Evolutionary conservation across 2,113 vertebrate genomes (phyloP).

Genomic region (Carettochelys insculpta): DNA sequence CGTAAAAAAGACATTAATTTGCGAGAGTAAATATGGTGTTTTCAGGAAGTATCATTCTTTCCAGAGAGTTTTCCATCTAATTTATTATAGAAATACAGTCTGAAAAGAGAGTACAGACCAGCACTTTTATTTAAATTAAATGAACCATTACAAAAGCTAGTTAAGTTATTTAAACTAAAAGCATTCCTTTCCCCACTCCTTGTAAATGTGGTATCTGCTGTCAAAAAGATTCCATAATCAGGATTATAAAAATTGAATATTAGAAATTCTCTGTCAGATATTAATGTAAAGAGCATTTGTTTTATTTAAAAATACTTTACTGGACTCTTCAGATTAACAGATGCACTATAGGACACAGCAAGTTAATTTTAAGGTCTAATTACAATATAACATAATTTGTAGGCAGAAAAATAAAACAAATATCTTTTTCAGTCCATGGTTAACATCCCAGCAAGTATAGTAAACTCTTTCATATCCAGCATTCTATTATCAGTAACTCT

Average conservation of each 20-base stretch:
- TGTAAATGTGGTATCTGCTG: background rate
- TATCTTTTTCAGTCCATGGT: background rate
- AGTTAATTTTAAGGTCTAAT: background rate
- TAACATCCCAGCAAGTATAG: background rate
- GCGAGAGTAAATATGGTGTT: slow-evolving; percentile 28
- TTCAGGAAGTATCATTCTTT: slow-evolving; percentile 44
- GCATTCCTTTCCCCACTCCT: background rate
- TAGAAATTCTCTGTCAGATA: background rate
- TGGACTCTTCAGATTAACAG: background rate
- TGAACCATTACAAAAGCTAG: background rate
- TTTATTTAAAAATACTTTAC: background rate
- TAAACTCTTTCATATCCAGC: too few relatives aligned
- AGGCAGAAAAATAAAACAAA: background rate
- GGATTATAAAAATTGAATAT: background rate
- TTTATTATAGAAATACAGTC: background rate
- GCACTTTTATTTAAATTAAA: background rate
- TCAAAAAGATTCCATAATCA: background rate
- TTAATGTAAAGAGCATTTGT: background rate
- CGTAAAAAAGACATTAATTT: slow-evolving; percentile 58
- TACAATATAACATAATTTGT: background rate
- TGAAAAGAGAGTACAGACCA: slow-evolving; percentile 25
- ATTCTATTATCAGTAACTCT: too few relatives aligned
- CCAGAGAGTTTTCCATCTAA: background rate
- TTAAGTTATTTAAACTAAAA: background rate
- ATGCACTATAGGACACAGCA: background rate